phyloP scores from a whole-genome alignment of 2,113 vertebrate genomes.

The Actenoides lindsayi region DNA sequence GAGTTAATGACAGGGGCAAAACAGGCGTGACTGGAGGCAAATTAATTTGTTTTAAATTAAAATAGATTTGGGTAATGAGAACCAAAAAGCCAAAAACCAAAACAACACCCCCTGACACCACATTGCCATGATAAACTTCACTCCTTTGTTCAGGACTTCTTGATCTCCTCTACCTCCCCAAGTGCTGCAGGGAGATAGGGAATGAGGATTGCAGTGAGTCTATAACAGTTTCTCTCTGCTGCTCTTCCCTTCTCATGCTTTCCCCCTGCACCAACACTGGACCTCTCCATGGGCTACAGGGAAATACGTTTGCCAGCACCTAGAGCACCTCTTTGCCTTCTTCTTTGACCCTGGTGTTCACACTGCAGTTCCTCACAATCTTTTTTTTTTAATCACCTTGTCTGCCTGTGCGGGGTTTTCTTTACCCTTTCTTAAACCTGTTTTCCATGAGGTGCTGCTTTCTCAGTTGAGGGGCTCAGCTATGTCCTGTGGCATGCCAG shows the following conservation, averaged over 20 bases:
- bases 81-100: background rate
- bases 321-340: background rate
- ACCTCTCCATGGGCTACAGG: background rate
- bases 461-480: background rate
- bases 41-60: background rate
- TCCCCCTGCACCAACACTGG: background rate
- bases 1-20: background rate
- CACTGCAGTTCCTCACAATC: background rate
- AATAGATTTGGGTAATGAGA: background rate
- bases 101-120: background rate
- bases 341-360: background rate
- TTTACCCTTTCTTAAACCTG: background rate
- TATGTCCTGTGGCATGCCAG: accelerated
- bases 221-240: background rate
- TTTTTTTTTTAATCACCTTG: background rate
- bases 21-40: background rate
- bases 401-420: background rate
- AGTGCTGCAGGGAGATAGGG: accelerated
- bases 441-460: accelerated
- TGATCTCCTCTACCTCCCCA: background rate
- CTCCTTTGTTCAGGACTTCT: background rate
- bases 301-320: background rate
- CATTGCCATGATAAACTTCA: background rate
- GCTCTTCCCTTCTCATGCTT: background rate
- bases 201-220: background rate